Base-by-base conservation (phyloP, 2,888 invertebrate genomes). In the Andrena flavipes region DNA sequence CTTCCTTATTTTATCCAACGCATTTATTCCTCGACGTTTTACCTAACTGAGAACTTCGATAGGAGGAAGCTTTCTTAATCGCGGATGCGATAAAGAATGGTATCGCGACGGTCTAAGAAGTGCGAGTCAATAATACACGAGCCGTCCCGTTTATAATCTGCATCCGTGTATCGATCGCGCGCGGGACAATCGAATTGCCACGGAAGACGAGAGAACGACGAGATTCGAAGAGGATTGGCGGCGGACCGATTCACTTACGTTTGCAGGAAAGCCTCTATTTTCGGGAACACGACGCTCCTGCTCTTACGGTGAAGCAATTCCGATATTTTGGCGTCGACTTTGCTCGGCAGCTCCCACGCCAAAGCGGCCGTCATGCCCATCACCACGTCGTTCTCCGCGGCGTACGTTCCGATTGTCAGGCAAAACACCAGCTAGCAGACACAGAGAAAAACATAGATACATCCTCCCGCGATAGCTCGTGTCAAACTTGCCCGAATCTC, bases 351-450 rank as follows among this genome's bases (percentile, higher is more conserved):
- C 89, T 97, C 96, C 96, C 96, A 97, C 2, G 97, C 97, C 87
- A 97, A 93, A 0, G 97, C 97, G 0, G 97, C 96, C 0, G 97
- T 97, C 81, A 96, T 95, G 5, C 97, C 97, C 90, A 96, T 95
- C 73, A 97, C 95, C 54, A 96, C 95, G 76, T 96, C 95, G 0
- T 95, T 95, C 8, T 95, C 95, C 0, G 92, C 82, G 1, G 94
- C 93, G 76, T 95, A 90, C 62, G 95, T 94, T 1, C 96, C 95
- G 85, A 95, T 95, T 0, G 96, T 96, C 35, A 95, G 90, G 91
- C 96, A 96, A 90, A 96, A 96, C 79, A 96, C 94, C 81, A 93
- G 78, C 94, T 94, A 29, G 23, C 13, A 33, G 72, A 54, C 85
- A 88, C 67, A 76, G 49, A 71, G 42, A 51, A 29, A 29, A 64